These are phyloP conservation scores for Heptranchias perlo DNA, from an alignment of 2,113 vertebrate genomes.

Conservation along the genomic window DNA sequence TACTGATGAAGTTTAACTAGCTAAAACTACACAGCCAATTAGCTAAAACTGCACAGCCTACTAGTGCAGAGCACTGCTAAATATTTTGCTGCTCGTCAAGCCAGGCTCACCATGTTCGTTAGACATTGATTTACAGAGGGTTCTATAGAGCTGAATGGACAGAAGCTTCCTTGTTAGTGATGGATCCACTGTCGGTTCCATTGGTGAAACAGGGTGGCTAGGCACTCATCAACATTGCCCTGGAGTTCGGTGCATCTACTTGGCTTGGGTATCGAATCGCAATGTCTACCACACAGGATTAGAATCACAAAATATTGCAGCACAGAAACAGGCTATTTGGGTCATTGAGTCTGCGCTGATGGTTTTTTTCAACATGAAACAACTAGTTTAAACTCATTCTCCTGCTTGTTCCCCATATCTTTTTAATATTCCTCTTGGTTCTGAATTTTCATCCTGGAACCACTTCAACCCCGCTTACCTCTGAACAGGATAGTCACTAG, in stretches of 20 bases:
- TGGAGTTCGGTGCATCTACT: not conserved
- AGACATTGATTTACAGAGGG: not conserved
- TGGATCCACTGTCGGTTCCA: not conserved
- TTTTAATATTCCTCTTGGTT: not conserved
- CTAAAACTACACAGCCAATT: not conserved
- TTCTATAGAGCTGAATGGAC: not conserved
- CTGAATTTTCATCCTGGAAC: not conserved
- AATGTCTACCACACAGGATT: not conserved
- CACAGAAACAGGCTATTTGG: not conserved
- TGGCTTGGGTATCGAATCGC: not conserved
- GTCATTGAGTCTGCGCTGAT: not conserved
- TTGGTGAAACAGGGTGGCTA: not conserved
- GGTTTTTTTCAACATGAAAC: not conserved
- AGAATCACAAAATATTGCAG: not conserved
- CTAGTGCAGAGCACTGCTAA: not conserved
- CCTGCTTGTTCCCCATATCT: not conserved
- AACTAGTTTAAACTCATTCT: not conserved
- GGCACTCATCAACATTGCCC: not conserved
- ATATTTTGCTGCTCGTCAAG: not conserved
- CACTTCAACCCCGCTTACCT: not conserved
- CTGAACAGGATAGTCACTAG: not conserved
- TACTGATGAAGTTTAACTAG: not conserved
- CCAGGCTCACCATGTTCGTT: not conserved
- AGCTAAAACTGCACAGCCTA: not conserved
- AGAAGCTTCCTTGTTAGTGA: not conserved